Conservation (phyloP, 2,888 invertebrate genomes). For the Meliscaeva auricollis region DNA sequence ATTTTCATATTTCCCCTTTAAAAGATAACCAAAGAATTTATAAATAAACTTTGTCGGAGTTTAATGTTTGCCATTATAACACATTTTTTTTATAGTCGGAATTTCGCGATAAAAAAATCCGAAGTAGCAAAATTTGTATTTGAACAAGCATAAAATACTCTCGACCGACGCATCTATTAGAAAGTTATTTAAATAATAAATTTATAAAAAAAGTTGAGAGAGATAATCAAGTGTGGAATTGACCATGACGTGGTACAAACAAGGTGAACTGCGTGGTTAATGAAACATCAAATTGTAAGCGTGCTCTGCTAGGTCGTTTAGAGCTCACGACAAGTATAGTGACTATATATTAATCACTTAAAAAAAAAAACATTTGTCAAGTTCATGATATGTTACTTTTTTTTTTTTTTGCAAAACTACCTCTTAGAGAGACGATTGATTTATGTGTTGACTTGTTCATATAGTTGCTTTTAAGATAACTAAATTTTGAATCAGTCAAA, state of each 20-base stretch:
- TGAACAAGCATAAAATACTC: too few species aligned
- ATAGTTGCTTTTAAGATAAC: neutral
- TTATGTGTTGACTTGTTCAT: neutral
- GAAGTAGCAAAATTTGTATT: too few species aligned
- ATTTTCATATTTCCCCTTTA: neutral
- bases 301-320: neutral
- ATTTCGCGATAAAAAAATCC: too few species aligned
- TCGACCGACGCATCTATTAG: neutral
- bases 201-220: neutral
- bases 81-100: neutral
- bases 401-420: neutral
- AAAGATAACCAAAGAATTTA: conserved; percentile 5
- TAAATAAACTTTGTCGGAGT: conserved; percentile 42
- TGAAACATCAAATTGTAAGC: neutral
- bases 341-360: conserved; percentile 17
- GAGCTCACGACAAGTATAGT: neutral
- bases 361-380: conserved; percentile 1
- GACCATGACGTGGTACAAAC: conserved; percentile 40
- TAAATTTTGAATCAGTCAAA: neutral
- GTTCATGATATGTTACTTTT: neutral
- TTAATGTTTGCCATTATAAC: conserved; percentile 1
- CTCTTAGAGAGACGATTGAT: neutral
- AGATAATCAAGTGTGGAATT: neutral
- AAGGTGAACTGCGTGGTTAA: conserved; percentile 50
- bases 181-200: conserved; percentile 30